Evolutionary conservation across 1,140 invertebrate species (phyloP).

Genomic region (Ips typographus): DNA sequence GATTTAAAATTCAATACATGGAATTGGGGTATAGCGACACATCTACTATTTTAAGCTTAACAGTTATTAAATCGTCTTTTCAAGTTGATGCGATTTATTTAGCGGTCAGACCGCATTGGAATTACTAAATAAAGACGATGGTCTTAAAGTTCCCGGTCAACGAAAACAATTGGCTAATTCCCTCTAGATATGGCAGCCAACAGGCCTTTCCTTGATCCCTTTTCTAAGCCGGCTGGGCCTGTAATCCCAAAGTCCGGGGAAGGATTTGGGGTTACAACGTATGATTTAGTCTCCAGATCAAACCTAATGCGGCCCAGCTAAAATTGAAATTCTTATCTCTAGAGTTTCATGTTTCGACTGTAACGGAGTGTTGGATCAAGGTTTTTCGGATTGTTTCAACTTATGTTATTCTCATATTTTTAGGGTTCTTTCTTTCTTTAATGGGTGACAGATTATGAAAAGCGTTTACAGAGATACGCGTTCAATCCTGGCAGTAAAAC

Average conservation of each 20-base stretch:
- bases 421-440: no score
- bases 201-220: conserved; percentile 25
- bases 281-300: conserved; percentile 35
- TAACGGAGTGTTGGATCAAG: background rate
- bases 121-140: conserved; percentile 12
- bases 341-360: conserved; percentile 14
- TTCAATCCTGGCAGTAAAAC: no score
- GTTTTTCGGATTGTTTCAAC: background rate
- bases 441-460: no score
- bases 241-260: conserved; percentile 30
- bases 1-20: no score
- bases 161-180: conserved; percentile 33
- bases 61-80: no score
- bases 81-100: no score
- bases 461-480: no score
- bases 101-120: conserved; percentile 1
- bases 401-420: no score
- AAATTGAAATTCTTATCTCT: conserved; percentile 35
- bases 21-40: no score
- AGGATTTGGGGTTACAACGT: conserved; percentile 32
- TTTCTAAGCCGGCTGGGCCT: conserved; percentile 27
- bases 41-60: no score
- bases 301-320: conserved; percentile 27
- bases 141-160: conserved; percentile 29
- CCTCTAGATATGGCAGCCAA: conserved; percentile 32